Base-by-base conservation (phyloP, 2,888 invertebrate species). In the Electrophaes corylata region DNA sequence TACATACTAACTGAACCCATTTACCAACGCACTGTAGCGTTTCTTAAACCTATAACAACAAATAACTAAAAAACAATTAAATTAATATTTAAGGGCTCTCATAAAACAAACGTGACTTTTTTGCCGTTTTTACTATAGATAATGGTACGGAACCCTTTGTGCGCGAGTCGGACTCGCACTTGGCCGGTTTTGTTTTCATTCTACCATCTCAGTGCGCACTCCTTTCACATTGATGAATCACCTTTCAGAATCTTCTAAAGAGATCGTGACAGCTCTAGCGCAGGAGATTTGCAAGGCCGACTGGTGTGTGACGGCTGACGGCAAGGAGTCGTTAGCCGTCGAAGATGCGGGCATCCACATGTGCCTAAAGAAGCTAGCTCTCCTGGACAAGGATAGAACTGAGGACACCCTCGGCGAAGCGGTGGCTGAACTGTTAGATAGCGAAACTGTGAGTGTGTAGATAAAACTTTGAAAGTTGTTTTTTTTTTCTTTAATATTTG, bases 321-420 rank as follows among this genome's bases (percentile, higher is more conserved):
- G 85, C 8, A 83, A 84, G 44, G 85, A 92, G 16, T 68, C 88
- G 5, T 68, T 85, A 8, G 94, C 94, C 0, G 92, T 96, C 11
- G 96, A 97, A 83, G 94, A 96, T 73, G 88, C 95, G 0, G 96
- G 96, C 8, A 88, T 96, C 57, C 96, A 96, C 82, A 94, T 95
- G 92, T 93, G 94, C 59, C 80, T 96, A 29, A 97, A 96, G 76
- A 96, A 96, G 83, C 84, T 97, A 11, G 93, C 96, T 11, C 92
- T 93, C 56, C 81, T 93, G 50, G 96, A 96, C 73, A 93, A 93
- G 67, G 84, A 84, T 10, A 84, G 83, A 41, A 77, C 83, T 3
- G 83, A 86, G 6, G 74, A 79, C 6, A 93, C 94, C 1, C 93
- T 96, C 60, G 94, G 95, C 0, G 84, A 92, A 58, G 79, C 89